Evolutionary conservation across 2,888 invertebrate species (phyloP).

Genomic region (Rhimphoctona megacephalus): DNA sequence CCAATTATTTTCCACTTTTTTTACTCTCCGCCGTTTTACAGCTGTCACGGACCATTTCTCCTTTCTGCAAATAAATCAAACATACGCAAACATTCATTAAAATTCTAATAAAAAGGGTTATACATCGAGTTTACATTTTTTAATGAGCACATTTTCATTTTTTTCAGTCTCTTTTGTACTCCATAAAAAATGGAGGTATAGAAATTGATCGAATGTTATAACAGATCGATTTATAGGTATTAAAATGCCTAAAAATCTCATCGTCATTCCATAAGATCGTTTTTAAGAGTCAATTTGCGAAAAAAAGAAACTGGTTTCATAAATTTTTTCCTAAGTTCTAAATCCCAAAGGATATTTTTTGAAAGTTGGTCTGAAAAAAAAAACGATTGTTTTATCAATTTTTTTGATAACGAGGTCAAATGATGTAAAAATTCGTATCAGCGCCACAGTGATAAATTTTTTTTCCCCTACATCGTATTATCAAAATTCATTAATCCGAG

Average conservation of each 20-base stretch:
- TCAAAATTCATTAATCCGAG: slow-evolving; percentile 1
- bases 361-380: too few species aligned
- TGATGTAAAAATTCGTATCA: background rate
- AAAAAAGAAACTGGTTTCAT: too few species aligned
- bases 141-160: background rate
- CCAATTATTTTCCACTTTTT: background rate
- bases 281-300: too few species aligned
- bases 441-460: background rate
- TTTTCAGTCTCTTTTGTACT: background rate
- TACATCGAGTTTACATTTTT: background rate
- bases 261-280: too few species aligned
- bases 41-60: slow-evolving; percentile 21
- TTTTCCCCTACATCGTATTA: background rate
- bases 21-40: background rate
- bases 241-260: too few species aligned
- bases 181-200: background rate
- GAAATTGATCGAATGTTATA: background rate
- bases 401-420: background rate
- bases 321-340: too few species aligned
- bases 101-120: background rate
- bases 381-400: background rate
- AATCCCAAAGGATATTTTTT: too few species aligned
- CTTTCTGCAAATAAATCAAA: slow-evolving; percentile 36
- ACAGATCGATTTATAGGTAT: background rate
- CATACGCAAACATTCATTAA: background rate